Conservation (phyloP, 2,888 invertebrate species). For the Drosophila acutilabella region DNA sequence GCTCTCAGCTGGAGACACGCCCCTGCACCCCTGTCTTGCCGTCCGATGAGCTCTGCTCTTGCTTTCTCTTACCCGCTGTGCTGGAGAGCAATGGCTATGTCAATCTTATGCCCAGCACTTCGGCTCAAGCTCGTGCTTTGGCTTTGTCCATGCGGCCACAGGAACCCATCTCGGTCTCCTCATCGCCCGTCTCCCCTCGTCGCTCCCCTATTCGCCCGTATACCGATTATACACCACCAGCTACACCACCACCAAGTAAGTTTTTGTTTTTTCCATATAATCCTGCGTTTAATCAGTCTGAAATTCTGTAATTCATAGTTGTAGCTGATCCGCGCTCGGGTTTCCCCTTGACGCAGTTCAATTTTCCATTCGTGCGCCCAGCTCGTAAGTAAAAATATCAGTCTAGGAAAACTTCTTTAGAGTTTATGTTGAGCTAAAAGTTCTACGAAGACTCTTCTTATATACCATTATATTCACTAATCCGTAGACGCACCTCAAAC, state of each 20-base stretch:
- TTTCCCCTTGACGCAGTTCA: too few relatives aligned
- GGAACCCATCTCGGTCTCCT: background rate
- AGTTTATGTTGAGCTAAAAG: too few relatives aligned
- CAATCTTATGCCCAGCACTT: constrained; percentile 36
- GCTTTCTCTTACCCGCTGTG: background rate
- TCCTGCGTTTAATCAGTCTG: too few relatives aligned
- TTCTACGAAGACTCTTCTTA: too few relatives aligned
- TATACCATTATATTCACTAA: too few relatives aligned
- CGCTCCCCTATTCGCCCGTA: background rate
- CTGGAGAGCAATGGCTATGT: background rate
- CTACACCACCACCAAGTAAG: constrained; percentile 1
- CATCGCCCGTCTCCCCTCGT: background rate
- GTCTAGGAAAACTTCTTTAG: too few relatives aligned
- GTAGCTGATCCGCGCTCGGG: too few relatives aligned
- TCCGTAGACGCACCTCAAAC: background rate
- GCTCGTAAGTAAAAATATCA: too few relatives aligned
- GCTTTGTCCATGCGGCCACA: background rate
- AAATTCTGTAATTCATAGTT: too few relatives aligned
- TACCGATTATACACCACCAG: background rate
- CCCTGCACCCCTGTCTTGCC: background rate
- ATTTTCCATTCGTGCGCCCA: too few relatives aligned
- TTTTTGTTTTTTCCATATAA: too few relatives aligned
- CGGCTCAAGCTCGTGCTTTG: constrained; percentile 29
- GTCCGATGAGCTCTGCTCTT: background rate
- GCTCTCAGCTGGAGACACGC: background rate